Base-by-base conservation (phyloP, 2,888 invertebrate genomes). In the Steinernema hermaphroditum region DNA sequence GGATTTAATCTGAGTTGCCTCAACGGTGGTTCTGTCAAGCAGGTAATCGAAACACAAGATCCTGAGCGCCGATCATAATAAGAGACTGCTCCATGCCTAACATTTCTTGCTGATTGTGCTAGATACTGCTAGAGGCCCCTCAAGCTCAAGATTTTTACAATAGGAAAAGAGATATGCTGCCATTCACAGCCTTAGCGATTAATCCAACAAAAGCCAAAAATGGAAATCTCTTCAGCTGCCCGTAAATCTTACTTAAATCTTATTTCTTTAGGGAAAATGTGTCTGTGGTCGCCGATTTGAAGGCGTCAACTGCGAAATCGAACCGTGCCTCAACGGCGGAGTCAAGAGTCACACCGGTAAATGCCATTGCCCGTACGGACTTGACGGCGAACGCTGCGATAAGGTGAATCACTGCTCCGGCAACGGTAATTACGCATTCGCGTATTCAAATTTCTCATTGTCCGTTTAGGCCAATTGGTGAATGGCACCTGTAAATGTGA, bases 401-500 rank as follows among this genome's bases (percentile, higher is more conserved):
- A 77, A 77, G 37, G 79, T 79, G 37, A 79, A 76, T 8, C 77
- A 75, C 72, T 81, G 80, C 49, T 74, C 78, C n/a, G 77, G 77
- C 70, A 78, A 79, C 75, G 76, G 76, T 73, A 41, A 24, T 37
- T 68, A 37, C 34, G n/a, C 32, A 27, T 49, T 27, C 9, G 29
- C 27, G 9, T 27, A 27, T 29, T 50, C 49, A 49, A 70, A 50
- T 37, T 49, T 37, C 22, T 70, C 34, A 46, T 37, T 70, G 41
- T 70, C 8, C 70, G 57, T 72, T 34, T 69, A 74, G 80, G 80
- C 69, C 76, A 75, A 69, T 70, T 81, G 37, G 68, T 76, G n/a
- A 77, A 81, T 69, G 80, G 79, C 70, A 77, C 77, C 50, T 81
- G 80, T 70, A 78, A 79, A 68, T 81, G 80, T 44, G 74, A 72